Base-by-base conservation (phyloP, 2,888 invertebrate species). In the Phalangium opilio region DNA sequence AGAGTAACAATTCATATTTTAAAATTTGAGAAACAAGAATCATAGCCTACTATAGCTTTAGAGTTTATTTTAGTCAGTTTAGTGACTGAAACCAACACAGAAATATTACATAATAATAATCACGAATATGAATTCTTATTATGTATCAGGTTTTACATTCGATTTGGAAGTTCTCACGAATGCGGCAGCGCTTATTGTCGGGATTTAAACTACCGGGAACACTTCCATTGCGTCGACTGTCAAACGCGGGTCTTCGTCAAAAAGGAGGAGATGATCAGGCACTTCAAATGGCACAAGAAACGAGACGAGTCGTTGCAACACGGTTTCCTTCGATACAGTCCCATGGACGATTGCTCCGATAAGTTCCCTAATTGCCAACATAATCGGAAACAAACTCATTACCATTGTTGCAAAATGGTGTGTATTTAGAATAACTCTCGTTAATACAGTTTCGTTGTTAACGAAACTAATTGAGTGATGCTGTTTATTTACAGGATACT, bases 231-330 rank as follows among this genome's bases (percentile, higher is more conserved):
- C 62, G 65, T 81, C 52, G 81, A 81, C 69, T 86, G 85, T 68
- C 76, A 75, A 63, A n/a, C 15, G 38, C 58, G 68, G 63, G 87
- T 93, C n/a, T 86, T 96, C 64, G 82, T 89, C 61, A 93, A 95
- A 70, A 93, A 95, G 64, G 96, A 96, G 67, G 95, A 96, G 66
- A 95, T 96, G 83, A 93, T 95, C 55, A 78, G 95, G 38, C 95
- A 96, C 68, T 89, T 91, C 64, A 96, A 96, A 73, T 95, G 95
- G 95, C 95, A 96, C 71, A 91, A 93, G 72, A 96, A 96, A 70
- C 77, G 95, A 2, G 93, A 93, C 62, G 95, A 96, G 65, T 90
- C 90, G 5, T 70, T 96, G 33, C 87, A 90, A 56, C 86, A 95
- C 63, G 95, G 95, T 14, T 90, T 90, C 69, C 83, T 90, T 64